Percentiles rank a stretch among this genome's conserved stretches.
These are phyloP conservation scores for Pocillopora damicornis DNA, from an alignment of 64 coral and sea anemone genomes.

Conservation along the genomic window DNA sequence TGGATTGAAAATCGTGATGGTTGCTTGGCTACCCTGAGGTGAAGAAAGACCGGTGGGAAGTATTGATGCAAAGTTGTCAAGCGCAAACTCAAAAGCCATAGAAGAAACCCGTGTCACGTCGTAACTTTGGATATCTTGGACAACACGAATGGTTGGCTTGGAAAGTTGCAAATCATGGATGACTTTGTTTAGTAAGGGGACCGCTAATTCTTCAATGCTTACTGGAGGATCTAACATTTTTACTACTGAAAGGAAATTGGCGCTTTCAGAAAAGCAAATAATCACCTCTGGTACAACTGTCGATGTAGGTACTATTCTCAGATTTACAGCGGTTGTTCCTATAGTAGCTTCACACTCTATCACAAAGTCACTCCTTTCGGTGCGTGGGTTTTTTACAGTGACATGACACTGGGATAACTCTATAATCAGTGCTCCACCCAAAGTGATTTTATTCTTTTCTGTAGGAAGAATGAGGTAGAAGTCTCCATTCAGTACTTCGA, in stretches of 20 bases:
- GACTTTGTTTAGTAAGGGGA: not conserved
- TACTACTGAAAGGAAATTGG: not conserved
- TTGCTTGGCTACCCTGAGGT: not conserved
- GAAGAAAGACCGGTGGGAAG: not conserved
- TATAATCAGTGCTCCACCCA: not conserved
- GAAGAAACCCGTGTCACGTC: not conserved
- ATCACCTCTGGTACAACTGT: not conserved
- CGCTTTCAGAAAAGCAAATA: not conserved
- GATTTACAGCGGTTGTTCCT: not conserved
- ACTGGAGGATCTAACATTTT: not conserved
- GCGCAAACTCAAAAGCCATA: not conserved
- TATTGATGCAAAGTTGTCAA: not conserved
- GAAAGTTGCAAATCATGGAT: not conserved
- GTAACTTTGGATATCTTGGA: conserved; percentile 4
- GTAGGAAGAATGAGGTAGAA: not conserved
- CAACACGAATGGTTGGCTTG: not conserved
- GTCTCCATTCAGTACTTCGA: not conserved
- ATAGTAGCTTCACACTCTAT: not conserved
- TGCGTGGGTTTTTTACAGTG: not conserved
- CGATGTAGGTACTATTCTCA: not conserved
- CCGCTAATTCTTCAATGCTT: not conserved
- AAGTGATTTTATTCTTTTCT: not conserved
- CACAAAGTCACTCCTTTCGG: not conserved
- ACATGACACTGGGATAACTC: not conserved
- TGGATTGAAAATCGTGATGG: not conserved